Conservation (phyloP, 2,888 invertebrate genomes). For the Drosophila kokeensis region DNA sequence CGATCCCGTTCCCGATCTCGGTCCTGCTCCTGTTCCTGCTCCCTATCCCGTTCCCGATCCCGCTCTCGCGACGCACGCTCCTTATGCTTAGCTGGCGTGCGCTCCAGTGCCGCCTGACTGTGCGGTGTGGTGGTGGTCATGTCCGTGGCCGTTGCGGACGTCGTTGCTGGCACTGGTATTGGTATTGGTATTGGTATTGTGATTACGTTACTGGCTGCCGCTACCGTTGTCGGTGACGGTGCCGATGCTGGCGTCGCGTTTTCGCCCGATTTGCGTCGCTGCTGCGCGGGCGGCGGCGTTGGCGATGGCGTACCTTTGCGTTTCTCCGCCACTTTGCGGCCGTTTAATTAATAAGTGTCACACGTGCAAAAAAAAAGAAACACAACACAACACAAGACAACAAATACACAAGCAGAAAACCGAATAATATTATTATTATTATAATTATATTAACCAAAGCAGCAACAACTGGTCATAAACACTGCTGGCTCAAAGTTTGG, state of each 20-base stretch:
- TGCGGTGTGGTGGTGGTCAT: slow-evolving; percentile 61
- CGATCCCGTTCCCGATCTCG: slow-evolving; percentile 4
- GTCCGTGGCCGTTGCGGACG: slow-evolving; percentile 44
- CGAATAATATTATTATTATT: background rate
- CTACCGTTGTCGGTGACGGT: slow-evolving; percentile 74
- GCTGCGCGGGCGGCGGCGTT: slow-evolving; percentile 79
- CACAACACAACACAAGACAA: background rate
- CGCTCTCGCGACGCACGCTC: slow-evolving; percentile 32
- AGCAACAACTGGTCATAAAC: slow-evolving; percentile 6
- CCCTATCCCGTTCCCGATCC: slow-evolving; percentile 22
- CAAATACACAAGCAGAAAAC: background rate
- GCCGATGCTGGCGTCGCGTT: slow-evolving; percentile 69
- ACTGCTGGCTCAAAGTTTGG: background rate
- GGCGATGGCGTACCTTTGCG: slow-evolving; percentile 83
- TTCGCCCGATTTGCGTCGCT: slow-evolving; percentile 72
- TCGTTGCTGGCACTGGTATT: slow-evolving; percentile 11
- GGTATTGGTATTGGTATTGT: slow-evolving; percentile 1
- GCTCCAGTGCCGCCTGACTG: slow-evolving; percentile 47
- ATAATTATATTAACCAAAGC: background rate
- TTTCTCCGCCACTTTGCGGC: slow-evolving; percentile 85
- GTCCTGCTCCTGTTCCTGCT: slow-evolving; percentile 24
- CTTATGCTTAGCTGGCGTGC: slow-evolving; percentile 58
- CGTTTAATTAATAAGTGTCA: slow-evolving; percentile 36
- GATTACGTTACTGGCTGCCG: background rate
- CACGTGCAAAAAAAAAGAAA: slow-evolving; percentile 28